Base-by-base conservation (phyloP, 2,113 vertebrate species). In the Anhinga rufa region DNA sequence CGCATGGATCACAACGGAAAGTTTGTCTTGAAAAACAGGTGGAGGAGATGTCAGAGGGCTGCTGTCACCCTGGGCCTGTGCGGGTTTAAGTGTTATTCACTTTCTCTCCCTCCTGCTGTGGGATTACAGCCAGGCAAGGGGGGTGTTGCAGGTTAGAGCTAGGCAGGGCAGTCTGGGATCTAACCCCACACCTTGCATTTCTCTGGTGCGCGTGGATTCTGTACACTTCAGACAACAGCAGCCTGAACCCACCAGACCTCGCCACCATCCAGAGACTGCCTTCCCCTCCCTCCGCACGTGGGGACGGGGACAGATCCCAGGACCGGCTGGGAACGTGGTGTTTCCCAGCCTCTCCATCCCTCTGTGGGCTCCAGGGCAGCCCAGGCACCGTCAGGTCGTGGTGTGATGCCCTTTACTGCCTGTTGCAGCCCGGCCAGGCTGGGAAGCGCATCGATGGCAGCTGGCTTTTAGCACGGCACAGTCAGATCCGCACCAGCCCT, bases 321-420 rank as follows among this genome's bases (percentile, higher is more conserved):
- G 36, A 65, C 8, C 7, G 5, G 52, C 55, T 49, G 64, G 57
- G 20, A 74, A 69, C 2, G 1, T 0, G 0, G 28, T 9, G 6
- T 36, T 71, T 74, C 62, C 25, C 66, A 40, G 36, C 6, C 21
- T 57, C 5, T 36, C 9, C 20, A 7, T 26, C 7, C 17, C 16
- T n/a, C 61, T 40, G 0, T 7, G 44, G 31, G 54, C 58, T 86
- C 58, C 68, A 21, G 71, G 55, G 44, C 72, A 84, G 29, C 54
- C 48, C 52, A 44, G 66, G 40, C n/a, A 24, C 38, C 4, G 14
- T 4, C 3, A 9, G 60, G 64, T 51, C 44, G 4, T 4, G 2
- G 20, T 26, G 55, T 2, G 36, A 74, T 51, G 84, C 81, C 74
- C 66, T 34, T n/a, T n/a, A 8, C 57, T 48, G n/a, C 85, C 68